These are phyloP conservation scores for Rhadina sibilatrix DNA, from an alignment of 2,113 vertebrate species.

Conservation along the genomic window DNA sequence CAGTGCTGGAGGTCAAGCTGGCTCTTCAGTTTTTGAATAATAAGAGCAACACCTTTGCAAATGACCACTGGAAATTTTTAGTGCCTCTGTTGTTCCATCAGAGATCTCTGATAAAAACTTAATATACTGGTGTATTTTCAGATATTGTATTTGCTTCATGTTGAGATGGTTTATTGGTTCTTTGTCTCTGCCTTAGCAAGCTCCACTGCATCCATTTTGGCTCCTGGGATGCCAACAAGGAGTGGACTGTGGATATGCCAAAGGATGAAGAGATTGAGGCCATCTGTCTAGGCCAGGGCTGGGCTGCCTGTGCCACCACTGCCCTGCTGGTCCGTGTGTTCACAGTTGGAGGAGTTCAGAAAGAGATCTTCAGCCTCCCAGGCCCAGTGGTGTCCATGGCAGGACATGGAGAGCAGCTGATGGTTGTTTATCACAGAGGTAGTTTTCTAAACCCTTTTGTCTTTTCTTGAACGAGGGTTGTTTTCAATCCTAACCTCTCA, in stretches of 20 bases:
- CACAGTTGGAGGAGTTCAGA: constrained; percentile 89
- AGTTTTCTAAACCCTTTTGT: neutral
- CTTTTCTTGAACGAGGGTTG: neutral
- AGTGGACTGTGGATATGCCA: constrained; percentile 94
- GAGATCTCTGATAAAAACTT: neutral
- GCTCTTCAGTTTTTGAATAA: neutral
- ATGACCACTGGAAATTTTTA: neutral
- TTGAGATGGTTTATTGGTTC: neutral
- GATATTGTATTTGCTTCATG: accelerated
- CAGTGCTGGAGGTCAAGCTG: neutral
- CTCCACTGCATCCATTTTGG: constrained; percentile 95
- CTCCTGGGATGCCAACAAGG: constrained; percentile 95
- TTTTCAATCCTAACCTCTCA: neutral
- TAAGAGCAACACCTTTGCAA: neutral
- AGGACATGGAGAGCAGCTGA: constrained; percentile 88
- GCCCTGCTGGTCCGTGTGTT: constrained; percentile 83
- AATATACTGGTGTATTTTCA: neutral
- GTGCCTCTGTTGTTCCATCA: neutral
- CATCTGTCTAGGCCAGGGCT: constrained; percentile 89
- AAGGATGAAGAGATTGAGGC: constrained; percentile 83
- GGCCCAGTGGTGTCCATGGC: constrained; percentile 90
- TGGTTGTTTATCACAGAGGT: constrained; percentile 91
- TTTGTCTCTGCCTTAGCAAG: constrained; percentile 78
- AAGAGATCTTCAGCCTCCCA: constrained; percentile 87
- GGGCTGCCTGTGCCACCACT: constrained; percentile 89